These are phyloP conservation scores for Trichechus manatus DNA, from an alignment of 2,113 vertebrate genomes.

Conservation along the genomic window DNA sequence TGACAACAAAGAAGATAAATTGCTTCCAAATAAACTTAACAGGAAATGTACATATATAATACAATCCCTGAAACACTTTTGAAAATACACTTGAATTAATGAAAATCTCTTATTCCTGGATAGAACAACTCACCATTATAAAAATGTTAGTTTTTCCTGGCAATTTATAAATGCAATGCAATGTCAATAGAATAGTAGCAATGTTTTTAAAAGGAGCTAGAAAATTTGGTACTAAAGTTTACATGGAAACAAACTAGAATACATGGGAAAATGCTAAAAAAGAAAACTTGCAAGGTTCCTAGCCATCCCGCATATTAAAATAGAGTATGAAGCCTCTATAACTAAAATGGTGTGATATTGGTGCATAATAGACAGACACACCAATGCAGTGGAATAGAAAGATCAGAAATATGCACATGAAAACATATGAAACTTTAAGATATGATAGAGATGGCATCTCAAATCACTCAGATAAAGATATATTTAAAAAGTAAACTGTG, in stretches of 20 bases:
- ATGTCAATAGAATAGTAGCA: neutral
- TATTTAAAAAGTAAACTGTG: neutral
- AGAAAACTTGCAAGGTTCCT: neutral
- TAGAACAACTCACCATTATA: neutral
- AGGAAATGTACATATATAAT: neutral
- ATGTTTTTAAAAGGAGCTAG: neutral
- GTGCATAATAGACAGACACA: neutral
- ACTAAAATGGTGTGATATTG: neutral
- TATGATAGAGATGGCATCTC: neutral
- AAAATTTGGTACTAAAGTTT: neutral
- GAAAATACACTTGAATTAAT: neutral
- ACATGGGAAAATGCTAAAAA: neutral
- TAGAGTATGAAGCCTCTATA: neutral
- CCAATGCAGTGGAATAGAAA: neutral
- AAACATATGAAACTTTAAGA: neutral
- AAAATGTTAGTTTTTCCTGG: neutral
- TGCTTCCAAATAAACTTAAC: neutral
- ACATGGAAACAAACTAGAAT: neutral
- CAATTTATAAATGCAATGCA: neutral
- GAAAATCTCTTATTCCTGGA: neutral
- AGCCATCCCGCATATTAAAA: neutral
- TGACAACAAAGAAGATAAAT: neutral
- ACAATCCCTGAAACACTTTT: neutral
- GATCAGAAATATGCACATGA: neutral
- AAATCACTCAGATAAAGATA: neutral